Conservation (phyloP, 2,888 invertebrate species). For the Brachyptera risi region DNA sequence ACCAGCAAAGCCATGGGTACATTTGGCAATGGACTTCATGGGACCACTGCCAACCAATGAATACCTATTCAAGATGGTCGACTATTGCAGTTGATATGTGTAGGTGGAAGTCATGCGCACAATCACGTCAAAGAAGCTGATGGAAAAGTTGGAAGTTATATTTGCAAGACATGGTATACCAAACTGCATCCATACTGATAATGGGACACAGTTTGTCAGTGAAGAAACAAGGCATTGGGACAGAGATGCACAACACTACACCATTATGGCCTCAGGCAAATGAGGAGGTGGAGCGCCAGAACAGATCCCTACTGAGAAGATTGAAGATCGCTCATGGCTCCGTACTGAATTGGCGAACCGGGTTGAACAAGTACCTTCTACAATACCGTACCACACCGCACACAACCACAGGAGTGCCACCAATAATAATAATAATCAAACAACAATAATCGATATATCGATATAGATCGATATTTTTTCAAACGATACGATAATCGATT, state of each 20-base stretch:
- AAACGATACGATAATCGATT: too few relatives aligned
- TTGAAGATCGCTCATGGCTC: background rate
- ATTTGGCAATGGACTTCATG: constrained; percentile 2
- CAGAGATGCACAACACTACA: background rate
- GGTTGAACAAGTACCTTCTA: too few relatives aligned
- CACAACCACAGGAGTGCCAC: too few relatives aligned
- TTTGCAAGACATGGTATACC: background rate
- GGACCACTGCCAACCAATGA: background rate
- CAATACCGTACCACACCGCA: too few relatives aligned
- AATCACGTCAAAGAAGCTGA: background rate
- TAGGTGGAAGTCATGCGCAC: constrained; percentile 5
- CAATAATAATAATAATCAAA: too few relatives aligned
- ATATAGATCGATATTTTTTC: too few relatives aligned
- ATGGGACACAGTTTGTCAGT: background rate
- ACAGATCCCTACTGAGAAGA: background rate
- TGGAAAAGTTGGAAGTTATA: background rate
- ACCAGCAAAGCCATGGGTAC: constrained; percentile 3
- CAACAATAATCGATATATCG: too few relatives aligned
- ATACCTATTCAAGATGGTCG: background rate
- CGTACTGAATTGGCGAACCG: too few relatives aligned
- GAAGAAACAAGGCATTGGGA: background rate
- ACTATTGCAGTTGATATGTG: constrained; percentile 2
- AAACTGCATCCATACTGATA: background rate
- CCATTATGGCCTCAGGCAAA: too few relatives aligned
- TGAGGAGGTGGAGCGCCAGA: too few relatives aligned